phyloP scores from a whole-genome alignment of 1,140 invertebrate genomes.

The Ceratosolen solmsi region DNA sequence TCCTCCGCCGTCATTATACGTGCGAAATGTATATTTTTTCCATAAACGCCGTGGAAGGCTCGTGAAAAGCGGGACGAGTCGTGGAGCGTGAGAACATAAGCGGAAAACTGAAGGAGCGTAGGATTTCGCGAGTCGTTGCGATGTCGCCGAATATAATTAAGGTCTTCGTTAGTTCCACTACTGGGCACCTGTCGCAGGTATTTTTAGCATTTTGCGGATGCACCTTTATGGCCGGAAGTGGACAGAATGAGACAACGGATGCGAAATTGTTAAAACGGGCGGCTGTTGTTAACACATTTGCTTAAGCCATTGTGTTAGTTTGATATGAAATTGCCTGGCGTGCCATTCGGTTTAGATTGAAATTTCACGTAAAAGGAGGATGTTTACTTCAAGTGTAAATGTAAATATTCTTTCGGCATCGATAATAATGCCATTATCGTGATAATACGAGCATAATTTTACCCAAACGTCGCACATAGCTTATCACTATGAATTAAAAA shows the following conservation, averaged over 20 bases:
- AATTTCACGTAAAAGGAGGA: no score
- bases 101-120: conserved; percentile 19
- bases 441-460: no score
- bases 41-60: not conserved
- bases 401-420: no score
- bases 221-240: not conserved
- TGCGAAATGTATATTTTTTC: conserved; percentile 54
- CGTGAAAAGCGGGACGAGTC: not conserved
- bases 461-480: no score
- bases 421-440: no score
- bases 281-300: not conserved
- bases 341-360: no score
- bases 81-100: conserved; percentile 38
- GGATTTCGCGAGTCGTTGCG: conserved; percentile 23
- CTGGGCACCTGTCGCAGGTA: conserved; percentile 31
- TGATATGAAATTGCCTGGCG: no score
- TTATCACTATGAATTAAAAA: no score
- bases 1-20: conserved; percentile 34
- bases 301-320: no score
- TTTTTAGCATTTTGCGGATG: not conserved
- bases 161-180: not conserved
- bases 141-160: conserved; percentile 39
- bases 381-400: no score
- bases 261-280: not conserved
- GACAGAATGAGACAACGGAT: not conserved